Percentiles rank a stretch among this genome's conserved stretches.
phyloP scores from a whole-genome alignment of 2,113 vertebrate species.

The Mobula hypostoma region DNA sequence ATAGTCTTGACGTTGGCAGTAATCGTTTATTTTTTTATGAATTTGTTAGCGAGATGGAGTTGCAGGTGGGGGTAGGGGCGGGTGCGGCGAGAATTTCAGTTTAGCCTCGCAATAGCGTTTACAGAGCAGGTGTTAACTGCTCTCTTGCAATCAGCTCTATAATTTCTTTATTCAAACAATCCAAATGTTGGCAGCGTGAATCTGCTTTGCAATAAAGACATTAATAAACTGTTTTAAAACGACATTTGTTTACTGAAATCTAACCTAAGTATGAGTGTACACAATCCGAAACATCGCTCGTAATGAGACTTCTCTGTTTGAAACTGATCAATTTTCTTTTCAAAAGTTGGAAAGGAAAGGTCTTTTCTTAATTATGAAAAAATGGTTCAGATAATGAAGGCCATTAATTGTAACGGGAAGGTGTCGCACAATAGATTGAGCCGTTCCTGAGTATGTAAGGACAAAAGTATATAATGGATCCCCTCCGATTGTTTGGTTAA shows the following conservation, averaged over 20 bases:
- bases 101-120: not conserved
- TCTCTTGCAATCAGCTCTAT: not conserved
- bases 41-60: not conserved
- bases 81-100: not conserved
- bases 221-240: not conserved
- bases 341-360: not conserved
- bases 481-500: too few species aligned
- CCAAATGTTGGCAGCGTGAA: not conserved
- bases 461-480: not conserved
- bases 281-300: not conserved
- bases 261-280: not conserved
- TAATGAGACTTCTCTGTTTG: not conserved
- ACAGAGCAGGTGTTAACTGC: not conserved
- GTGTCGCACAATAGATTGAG: not conserved
- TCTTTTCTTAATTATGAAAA: not conserved
- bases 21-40: not conserved
- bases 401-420: not conserved
- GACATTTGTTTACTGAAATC: not conserved
- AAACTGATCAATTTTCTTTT: too few species aligned
- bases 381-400: too few species aligned
- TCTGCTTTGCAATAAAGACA: not conserved
- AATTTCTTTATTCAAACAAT: not conserved
- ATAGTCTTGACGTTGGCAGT: not conserved
- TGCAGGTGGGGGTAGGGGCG: not conserved
- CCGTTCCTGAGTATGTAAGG: not conserved